Base-by-base conservation (phyloP, 2,797 vertebrate genomes). In the Sciurus vulgaris region DNA sequence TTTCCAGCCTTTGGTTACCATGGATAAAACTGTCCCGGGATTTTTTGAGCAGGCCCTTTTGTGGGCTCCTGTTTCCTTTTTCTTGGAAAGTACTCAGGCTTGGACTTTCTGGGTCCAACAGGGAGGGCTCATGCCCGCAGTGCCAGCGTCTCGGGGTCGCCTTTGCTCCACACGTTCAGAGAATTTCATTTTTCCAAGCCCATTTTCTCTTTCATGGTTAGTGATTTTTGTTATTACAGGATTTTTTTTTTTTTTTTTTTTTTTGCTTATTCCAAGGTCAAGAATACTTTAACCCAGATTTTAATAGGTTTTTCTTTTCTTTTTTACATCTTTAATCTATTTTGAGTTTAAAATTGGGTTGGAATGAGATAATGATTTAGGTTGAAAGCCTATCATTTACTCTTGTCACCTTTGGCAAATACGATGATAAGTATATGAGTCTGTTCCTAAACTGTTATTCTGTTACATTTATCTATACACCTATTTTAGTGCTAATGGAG, bases 141-240 rank as follows among this genome's bases (percentile, higher is more conserved):
- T 38, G 38, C 38, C 38, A 38, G 38, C 38, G 38, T 38, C 38
- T 38, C 38, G 38, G 3, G 5, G 38, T 38, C 38, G 38, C 38
- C 38, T 38, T 51, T 74, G 20, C 7, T 70, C 51, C 10, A 33
- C 33, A 2, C 44, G 22, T 44, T 90, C 59, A 81, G 28, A 70
- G 7, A 18, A n/a, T 6, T 41, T 86, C 61, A 9, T 49, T 61
- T 69, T 67, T 49, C 65, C n/a, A 77, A 65, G 22, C 3, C 24
- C 47, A 72, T 89, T 67, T 81, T 86, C 59, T 81, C 49, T 59
- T 82, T 56, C 28, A 26, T 82, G 74, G 1, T 56, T 86, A n/a
- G 13, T 47, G 20, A 86, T n/a, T 82, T 81, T 77, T 47, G 20
- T 86, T 17, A 51, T 33, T 38, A 44, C 51, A 81, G 4, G 15